Percentiles rank a stretch among this genome's conserved stretches.
phyloP scores from a whole-genome alignment of 2,113 vertebrate species.

The Bufo gargarizans region DNA sequence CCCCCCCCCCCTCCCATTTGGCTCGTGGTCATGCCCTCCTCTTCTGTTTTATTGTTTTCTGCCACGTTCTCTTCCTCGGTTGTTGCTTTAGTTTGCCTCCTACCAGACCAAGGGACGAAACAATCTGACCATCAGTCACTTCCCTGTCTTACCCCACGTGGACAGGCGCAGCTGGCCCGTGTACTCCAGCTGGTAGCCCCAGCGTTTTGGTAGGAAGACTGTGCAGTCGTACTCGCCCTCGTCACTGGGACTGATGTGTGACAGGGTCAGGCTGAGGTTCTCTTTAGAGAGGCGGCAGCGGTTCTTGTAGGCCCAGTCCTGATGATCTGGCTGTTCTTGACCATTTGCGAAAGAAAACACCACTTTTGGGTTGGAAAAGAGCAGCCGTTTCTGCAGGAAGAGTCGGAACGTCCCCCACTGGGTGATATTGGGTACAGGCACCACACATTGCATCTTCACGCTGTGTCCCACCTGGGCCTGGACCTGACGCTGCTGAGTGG shows the following conservation, averaged over 20 bases:
- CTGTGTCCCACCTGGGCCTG: background rate
- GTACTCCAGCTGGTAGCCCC: background rate
- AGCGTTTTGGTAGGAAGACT: background rate
- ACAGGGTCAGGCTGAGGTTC: slow-evolving; percentile 10
- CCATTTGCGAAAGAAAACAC: slow-evolving; percentile 4
- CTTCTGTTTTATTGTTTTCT: no score
- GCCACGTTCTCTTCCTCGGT: no score
- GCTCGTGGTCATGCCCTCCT: no score
- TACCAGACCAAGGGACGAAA: no score
- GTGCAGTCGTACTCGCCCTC: slow-evolving; percentile 9
- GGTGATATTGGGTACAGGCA: background rate
- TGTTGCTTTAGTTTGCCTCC: no score
- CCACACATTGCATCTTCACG: background rate
- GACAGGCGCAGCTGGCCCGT: background rate
- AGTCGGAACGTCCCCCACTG: slow-evolving; percentile 18
- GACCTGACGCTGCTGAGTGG: background rate
- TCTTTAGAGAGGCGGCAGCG: background rate
- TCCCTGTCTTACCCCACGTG: slow-evolving; percentile 2
- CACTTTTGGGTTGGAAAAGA: background rate
- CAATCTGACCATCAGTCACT: background rate
- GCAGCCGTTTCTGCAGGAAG: background rate
- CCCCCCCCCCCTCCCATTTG: no score
- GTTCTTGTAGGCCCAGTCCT: background rate
- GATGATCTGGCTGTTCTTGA: background rate
- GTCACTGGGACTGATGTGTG: background rate